These are phyloP conservation scores for Camponotus floridanus DNA, from an alignment of 1,140 invertebrate genomes.

Conservation along the genomic window DNA sequence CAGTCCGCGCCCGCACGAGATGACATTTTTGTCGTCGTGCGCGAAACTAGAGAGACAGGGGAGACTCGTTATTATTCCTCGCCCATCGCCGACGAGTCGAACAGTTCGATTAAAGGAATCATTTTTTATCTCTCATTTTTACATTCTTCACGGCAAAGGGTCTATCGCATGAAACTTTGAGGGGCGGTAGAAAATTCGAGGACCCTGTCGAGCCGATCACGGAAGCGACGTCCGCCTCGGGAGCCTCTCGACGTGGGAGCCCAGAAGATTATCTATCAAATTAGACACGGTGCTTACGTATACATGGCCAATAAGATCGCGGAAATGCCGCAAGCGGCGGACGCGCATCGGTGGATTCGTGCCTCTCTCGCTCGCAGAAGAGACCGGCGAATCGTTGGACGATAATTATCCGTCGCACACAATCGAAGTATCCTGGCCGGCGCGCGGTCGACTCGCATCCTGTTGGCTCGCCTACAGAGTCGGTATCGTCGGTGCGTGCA, in stretches of 20 bases:
- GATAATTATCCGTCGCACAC: conserved; percentile 81
- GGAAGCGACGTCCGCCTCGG: conserved; percentile 37
- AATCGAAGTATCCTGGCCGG: conserved; percentile 78
- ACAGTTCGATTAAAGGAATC: neutral
- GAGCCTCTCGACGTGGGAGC: conserved; percentile 38
- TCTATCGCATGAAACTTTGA: neutral
- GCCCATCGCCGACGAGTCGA: neutral
- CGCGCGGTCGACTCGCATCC: conserved; percentile 65
- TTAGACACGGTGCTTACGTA: conserved; percentile 40
- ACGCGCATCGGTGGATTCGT: conserved; percentile 79
- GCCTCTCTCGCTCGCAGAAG: conserved; percentile 74
- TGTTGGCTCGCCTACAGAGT: conserved; percentile 58
- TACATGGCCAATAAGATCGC: conserved; percentile 52
- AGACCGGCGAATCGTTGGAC: conserved; percentile 73
- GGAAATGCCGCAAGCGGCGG: conserved; percentile 57
- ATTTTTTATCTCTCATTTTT: neutral
- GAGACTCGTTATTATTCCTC: conserved; percentile 22
- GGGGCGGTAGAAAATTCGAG: conserved; percentile 16
- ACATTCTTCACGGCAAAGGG: neutral
- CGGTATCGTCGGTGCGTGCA: conserved; percentile 56
- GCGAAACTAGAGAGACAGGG: conserved; percentile 17
- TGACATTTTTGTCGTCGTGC: conserved; percentile 47
- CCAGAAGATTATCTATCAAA: conserved; percentile 56
- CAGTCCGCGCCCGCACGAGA: conserved; percentile 18
- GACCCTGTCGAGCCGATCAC: conserved; percentile 15